phyloP scores from a whole-genome alignment of 2,888 invertebrate genomes.

The Corythucha ciliata region DNA sequence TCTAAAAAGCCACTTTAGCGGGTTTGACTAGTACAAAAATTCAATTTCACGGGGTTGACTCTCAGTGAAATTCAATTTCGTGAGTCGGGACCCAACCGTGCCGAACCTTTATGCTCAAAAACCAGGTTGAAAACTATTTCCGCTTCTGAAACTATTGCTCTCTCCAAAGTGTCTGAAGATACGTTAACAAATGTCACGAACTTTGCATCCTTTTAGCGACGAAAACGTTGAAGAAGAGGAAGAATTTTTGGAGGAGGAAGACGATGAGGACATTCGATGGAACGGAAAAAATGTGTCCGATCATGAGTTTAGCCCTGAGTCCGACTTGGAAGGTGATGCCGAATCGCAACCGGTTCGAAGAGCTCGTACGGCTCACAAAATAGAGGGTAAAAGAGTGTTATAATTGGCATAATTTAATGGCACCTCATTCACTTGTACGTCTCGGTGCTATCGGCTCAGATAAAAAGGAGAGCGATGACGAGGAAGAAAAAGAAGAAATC shows the following conservation, averaged over 20 bases:
- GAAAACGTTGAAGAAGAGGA: conserved; percentile 45
- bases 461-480: conserved; percentile 2
- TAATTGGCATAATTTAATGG: neutral
- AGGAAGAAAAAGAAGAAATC: conserved; percentile 39
- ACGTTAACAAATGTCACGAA: too few species aligned
- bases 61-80: too few species aligned
- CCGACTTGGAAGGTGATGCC: conserved; percentile 60
- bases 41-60: too few species aligned
- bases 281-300: conserved; percentile 44
- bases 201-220: too few species aligned
- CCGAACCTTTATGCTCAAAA: too few species aligned
- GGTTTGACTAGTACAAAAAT: too few species aligned
- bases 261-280: conserved; percentile 39
- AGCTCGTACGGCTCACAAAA: conserved; percentile 64
- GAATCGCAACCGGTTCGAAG: conserved; percentile 62
- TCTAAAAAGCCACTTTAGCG: too few species aligned
- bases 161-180: neutral
- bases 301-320: conserved; percentile 88
- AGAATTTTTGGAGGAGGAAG: conserved; percentile 42
- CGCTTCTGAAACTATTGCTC: neutral
- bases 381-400: conserved; percentile 45
- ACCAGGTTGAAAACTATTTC: neutral
- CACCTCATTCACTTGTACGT: neutral
- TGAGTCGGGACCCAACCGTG: too few species aligned
- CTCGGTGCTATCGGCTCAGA: neutral